Evolutionary conservation across 2,888 invertebrate species (phyloP), one percentile per base, ranked within the genome.

Genomic region (Lordiphosa andalusiaca): DNA sequence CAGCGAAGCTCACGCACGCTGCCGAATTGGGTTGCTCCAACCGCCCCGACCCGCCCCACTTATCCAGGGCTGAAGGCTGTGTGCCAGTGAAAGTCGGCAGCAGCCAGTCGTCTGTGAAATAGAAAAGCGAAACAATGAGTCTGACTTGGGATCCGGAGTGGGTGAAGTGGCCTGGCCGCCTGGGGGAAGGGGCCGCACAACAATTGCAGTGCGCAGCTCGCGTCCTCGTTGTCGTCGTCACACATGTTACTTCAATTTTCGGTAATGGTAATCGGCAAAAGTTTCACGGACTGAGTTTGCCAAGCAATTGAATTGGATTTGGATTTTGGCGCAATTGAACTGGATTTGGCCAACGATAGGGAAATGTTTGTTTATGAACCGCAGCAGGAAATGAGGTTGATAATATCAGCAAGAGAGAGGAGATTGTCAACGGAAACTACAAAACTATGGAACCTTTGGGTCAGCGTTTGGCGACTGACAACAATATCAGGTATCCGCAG

Each of bases 181-280:
- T 67, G 54, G 69, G 64, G 78, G n/a, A n/a, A n/a, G n/a, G n/a
- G n/a, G 74, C 65, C 67, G 69, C 50, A 64, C 53, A 37, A 39
- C 63, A 78, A 69, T 61, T 66, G 75, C 57, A 57, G 50, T 49
- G 44, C 39, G 41, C 33, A 13, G 42, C 19, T 53, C 21, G 21
- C 35, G 23, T 36, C 41, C 13, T 42, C 41, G 19, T 23, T 40
- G 49, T 35, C 71, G 56, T 66, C 73, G 63, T 66, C 68, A 76
- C 84, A 78, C 84, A 80, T 80, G 81, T 80, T 81, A 69, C 77
- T 80, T 71, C 77, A 80, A 71, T 71, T 78, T 83, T 71, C 56
- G 61, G 75, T 77, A 77, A 83, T 83, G 71, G 74, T 71, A 73
- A 74, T 68, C 82, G 62, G 54, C 61, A 56, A 48, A 38, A 58